Conservation (phyloP, 2,113 vertebrate genomes). For the Gadus chalcogrammus region DNA sequence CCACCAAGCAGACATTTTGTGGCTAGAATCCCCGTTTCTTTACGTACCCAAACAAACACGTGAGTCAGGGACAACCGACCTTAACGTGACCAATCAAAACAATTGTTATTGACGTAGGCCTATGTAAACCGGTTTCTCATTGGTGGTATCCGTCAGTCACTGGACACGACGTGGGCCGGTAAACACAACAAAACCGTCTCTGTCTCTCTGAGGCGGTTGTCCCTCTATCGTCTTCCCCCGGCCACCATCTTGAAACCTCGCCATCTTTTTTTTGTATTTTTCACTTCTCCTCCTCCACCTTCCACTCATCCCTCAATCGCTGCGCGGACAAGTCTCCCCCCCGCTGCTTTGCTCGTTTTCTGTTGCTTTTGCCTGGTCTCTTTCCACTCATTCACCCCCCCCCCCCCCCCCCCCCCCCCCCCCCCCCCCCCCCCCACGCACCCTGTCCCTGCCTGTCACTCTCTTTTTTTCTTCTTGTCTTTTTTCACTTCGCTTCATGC, state of each 20-base stretch:
- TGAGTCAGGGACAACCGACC: no score
- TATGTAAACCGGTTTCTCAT: no score
- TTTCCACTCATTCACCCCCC: conserved; percentile 46
- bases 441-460: neutral
- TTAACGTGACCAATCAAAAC: no score
- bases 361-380: conserved; percentile 56
- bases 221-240: conserved; percentile 36
- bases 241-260: conserved; percentile 51
- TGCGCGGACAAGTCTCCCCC: conserved; percentile 62
- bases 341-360: conserved; percentile 39
- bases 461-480: conserved; percentile 2
- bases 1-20: no score
- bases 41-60: no score
- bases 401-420: neutral
- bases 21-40: no score
- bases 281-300: conserved; percentile 45
- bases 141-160: no score
- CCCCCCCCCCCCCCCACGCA: conserved; percentile 11
- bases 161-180: no score
- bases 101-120: no score
- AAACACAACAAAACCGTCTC: no score
- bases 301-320: conserved; percentile 61
- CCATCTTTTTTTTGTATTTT: conserved; percentile 29
- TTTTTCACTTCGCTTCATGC: conserved; percentile 1
- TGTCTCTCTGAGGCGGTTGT: neutral